phyloP scores from a whole-genome alignment of 2,888 invertebrate genomes.

The Perithous albicinctus region DNA sequence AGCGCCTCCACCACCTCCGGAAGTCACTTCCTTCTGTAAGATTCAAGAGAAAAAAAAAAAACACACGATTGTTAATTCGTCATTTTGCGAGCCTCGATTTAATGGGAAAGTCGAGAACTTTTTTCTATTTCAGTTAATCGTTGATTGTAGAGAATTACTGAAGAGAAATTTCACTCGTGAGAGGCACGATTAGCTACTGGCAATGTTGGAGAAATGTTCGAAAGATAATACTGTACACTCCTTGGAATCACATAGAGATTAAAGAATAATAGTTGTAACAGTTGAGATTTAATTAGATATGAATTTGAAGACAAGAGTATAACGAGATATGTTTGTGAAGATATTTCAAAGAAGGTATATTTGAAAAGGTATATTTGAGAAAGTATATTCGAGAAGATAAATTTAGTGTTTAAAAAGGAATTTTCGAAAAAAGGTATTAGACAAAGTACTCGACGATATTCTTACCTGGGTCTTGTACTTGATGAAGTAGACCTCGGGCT shows the following conservation, averaged over 20 bases:
- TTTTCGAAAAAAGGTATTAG: not conserved
- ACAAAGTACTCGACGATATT: not conserved
- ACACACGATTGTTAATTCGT: not conserved
- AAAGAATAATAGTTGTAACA: not conserved
- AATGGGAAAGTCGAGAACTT: not conserved
- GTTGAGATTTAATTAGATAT: not conserved
- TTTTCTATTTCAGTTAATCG: not conserved
- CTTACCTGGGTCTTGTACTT: conserved; percentile 90
- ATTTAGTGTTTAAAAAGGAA: not conserved
- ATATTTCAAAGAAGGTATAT: no score
- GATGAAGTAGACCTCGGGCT: conserved; percentile 96
- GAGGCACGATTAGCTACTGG: not conserved
- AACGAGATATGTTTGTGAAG: no score
- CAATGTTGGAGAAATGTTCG: not conserved
- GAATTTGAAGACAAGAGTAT: not conserved
- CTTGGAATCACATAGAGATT: not conserved
- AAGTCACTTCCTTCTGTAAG: conserved; percentile 70
- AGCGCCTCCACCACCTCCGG: conserved; percentile 63
- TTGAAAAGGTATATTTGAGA: no score
- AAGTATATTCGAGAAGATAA: no score
- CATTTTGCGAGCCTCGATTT: not conserved
- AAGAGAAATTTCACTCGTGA: not conserved
- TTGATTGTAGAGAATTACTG: not conserved
- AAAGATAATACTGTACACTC: not conserved
- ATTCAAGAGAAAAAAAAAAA: conserved; percentile 4